Conservation (phyloP, 2,113 vertebrate species). For the Nyctibius bracteatus region DNA sequence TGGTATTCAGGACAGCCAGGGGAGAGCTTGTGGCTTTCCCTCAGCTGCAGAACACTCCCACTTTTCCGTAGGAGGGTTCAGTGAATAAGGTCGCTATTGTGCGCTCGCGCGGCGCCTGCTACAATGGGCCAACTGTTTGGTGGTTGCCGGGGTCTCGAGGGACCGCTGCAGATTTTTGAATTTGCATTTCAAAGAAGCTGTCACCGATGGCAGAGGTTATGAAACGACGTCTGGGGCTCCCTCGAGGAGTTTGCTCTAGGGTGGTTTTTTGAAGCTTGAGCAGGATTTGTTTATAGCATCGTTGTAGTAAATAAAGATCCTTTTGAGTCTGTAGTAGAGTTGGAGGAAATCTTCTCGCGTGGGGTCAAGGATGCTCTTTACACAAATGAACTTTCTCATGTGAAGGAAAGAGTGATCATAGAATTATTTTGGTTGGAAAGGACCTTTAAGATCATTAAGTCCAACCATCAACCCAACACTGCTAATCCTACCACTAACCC, state of each 20-base stretch:
- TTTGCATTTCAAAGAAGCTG: background rate
- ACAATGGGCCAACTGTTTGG: background rate
- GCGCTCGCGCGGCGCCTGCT: accelerated
- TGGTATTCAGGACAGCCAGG: background rate
- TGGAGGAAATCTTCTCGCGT: accelerated
- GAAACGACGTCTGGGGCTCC: background rate
- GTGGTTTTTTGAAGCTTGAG: background rate
- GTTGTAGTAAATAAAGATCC: background rate
- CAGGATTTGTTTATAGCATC: background rate
- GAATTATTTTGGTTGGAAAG: too few relatives aligned
- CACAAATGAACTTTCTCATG: accelerated
- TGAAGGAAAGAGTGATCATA: background rate
- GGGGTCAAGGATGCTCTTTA: too few relatives aligned
- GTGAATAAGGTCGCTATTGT: background rate
- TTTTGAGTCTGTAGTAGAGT: background rate
- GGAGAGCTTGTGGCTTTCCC: accelerated
- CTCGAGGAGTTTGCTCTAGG: background rate
- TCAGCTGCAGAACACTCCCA: background rate
- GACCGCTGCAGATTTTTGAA: accelerated
- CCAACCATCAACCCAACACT: too few relatives aligned
- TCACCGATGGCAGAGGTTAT: background rate
- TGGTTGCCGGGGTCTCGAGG: background rate
- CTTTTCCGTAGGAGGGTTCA: background rate
- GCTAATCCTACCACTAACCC: too few relatives aligned
- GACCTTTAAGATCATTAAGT: too few relatives aligned